Evolutionary conservation across 2,888 invertebrate genomes (phyloP).

Genomic region (Nomada flava): DNA sequence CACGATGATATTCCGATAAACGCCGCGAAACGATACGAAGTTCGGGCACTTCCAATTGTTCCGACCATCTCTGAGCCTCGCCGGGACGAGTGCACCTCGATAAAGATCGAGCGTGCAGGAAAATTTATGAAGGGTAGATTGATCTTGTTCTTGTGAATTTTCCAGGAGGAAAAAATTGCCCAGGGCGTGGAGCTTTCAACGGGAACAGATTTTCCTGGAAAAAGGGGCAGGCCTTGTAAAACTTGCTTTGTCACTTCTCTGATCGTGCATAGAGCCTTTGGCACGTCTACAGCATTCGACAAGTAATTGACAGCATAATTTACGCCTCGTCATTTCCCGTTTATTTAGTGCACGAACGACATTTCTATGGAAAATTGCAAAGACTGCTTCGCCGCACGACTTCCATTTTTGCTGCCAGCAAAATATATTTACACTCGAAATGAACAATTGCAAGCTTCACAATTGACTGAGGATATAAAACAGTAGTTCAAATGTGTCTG

Average conservation of each 20-base stretch:
- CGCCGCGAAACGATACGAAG: background rate
- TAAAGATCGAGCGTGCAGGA: background rate
- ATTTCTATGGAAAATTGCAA: too few relatives aligned
- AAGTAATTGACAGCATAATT: constrained; percentile 16
- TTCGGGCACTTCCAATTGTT: too few relatives aligned
- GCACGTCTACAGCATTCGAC: background rate
- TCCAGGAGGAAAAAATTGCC: background rate
- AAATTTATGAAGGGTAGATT: background rate
- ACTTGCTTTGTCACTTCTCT: constrained; percentile 1
- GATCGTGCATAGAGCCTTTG: constrained; percentile 4
- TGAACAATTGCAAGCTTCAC: background rate
- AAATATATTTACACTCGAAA: background rate
- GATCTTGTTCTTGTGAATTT: background rate
- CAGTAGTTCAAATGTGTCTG: too few relatives aligned
- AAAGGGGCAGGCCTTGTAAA: background rate
- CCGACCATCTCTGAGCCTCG: background rate
- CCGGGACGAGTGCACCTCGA: background rate
- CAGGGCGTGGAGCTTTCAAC: background rate
- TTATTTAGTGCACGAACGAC: background rate
- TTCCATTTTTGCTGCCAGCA: too few relatives aligned
- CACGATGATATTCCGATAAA: constrained; percentile 5
- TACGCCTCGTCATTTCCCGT: background rate
- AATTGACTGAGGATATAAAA: too few relatives aligned
- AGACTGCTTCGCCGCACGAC: too few relatives aligned
- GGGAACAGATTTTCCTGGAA: background rate